Evolutionary conservation across 2,888 invertebrate species (phyloP).

Genomic region (Apodemia duryi): DNA sequence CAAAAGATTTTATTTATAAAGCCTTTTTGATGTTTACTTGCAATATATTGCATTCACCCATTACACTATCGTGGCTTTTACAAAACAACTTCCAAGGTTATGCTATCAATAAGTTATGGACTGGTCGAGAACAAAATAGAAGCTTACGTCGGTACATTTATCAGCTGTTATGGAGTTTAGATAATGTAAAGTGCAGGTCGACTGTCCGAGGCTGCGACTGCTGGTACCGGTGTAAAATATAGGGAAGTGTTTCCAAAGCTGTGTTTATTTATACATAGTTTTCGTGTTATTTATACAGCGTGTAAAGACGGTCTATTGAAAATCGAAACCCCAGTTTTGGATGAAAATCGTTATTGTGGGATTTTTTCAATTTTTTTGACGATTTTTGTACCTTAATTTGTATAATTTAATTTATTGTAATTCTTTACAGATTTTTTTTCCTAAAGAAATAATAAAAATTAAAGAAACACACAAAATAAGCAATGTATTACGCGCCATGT

Average conservation of each 20-base stretch:
- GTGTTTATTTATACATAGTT: neutral
- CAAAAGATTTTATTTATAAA: neutral
- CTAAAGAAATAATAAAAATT: too few species aligned
- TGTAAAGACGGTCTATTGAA: too few species aligned
- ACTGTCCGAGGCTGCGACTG: conserved; percentile 20
- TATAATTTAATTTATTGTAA: too few species aligned
- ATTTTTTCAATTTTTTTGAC: too few species aligned
- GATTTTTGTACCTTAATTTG: too few species aligned
- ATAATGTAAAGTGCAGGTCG: conserved; percentile 26
- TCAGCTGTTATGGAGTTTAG: conserved; percentile 29
- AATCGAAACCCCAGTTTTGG: too few species aligned
- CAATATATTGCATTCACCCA: neutral
- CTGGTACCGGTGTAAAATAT: neutral
- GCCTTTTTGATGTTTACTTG: neutral
- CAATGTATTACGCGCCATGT: too few species aligned
- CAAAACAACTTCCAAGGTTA: conserved; percentile 5
- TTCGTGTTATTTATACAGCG: too few species aligned
- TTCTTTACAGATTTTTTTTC: too few species aligned
- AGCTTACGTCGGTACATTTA: conserved; percentile 27
- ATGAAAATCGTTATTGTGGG: too few species aligned
- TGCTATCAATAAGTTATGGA: conserved; percentile 16
- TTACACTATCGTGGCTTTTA: neutral
- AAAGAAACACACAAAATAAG: too few species aligned
- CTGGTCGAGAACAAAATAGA: conserved; percentile 17
- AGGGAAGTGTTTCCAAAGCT: neutral